Percentiles rank a stretch among this genome's conserved stretches.
Evolutionary conservation across 1,140 invertebrate genomes (phyloP).

Genomic region (Drosophila nikananu): DNA sequence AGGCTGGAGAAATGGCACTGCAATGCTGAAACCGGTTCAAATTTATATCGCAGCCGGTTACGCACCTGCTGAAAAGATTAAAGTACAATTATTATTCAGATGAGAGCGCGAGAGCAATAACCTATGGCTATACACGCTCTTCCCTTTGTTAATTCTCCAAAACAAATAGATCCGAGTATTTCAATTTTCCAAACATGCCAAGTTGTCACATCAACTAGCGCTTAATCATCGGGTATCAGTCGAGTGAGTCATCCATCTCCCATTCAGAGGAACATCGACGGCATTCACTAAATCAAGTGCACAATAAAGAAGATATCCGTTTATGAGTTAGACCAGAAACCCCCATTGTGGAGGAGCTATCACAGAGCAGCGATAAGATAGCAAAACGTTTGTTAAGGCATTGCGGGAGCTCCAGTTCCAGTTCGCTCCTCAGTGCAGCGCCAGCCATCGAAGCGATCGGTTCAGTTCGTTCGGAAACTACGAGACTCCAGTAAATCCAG

Average conservation of each 20-base stretch:
- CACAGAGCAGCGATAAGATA: slow-evolving; percentile 40
- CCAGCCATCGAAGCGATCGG: slow-evolving; percentile 35
- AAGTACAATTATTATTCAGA: slow-evolving; percentile 9
- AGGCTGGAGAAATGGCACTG: slow-evolving; percentile 9
- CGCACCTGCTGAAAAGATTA: slow-evolving; percentile 15
- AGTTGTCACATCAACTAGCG: neutral
- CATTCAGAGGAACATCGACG: slow-evolving; percentile 6
- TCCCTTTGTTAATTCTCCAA: neutral
- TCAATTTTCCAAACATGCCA: slow-evolving; percentile 10
- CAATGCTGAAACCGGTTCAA: neutral
- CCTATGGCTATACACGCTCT: neutral
- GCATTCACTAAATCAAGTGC: slow-evolving; percentile 37
- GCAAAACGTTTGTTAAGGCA: slow-evolving; percentile 3
- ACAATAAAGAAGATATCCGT: slow-evolving; percentile 35
- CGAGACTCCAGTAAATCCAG: neutral
- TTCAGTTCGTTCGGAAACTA: slow-evolving; percentile 5
- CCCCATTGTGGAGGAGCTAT: slow-evolving; percentile 13
- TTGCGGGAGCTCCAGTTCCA: slow-evolving; percentile 5
- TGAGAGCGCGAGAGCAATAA: slow-evolving; percentile 6
- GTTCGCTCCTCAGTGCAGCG: slow-evolving; percentile 40
- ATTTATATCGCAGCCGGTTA: neutral
- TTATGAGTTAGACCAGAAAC: slow-evolving; percentile 21
- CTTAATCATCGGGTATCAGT: slow-evolving; percentile 36
- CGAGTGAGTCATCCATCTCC: slow-evolving; percentile 29
- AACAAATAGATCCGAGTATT: slow-evolving; percentile 6